Evolutionary conservation across 2,113 vertebrate species (phyloP).

Genomic region (Chaetodon auriga): DNA sequence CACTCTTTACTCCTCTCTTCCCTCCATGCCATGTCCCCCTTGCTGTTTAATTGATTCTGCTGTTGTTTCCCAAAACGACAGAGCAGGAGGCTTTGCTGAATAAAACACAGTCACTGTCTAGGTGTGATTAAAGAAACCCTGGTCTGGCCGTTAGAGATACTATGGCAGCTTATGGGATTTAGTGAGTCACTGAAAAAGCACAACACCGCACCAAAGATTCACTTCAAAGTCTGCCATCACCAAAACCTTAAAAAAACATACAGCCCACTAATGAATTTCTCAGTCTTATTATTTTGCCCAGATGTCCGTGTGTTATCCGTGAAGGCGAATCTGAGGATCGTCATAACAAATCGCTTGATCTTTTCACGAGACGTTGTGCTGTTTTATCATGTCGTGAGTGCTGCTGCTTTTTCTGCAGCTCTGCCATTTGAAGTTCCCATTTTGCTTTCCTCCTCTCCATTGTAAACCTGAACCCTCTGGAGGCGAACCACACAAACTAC

Average conservation of each 20-base stretch:
- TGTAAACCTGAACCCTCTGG: conserved; percentile 71
- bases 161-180: conserved; percentile 79
- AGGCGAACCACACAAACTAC: conserved; percentile 62
- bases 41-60: conserved; percentile 73
- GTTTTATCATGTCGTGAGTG: conserved; percentile 26
- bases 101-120: conserved; percentile 76
- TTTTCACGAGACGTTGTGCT: conserved; percentile 22
- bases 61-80: conserved; percentile 69
- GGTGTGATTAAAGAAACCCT: conserved; percentile 79
- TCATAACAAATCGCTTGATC: conserved; percentile 45
- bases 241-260: conserved; percentile 65
- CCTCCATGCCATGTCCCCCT: conserved; percentile 50
- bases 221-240: conserved; percentile 74
- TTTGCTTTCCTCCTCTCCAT: conserved; percentile 57
- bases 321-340: conserved; percentile 44
- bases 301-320: conserved; percentile 38
- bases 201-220: conserved; percentile 59
- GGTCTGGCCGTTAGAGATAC: conserved; percentile 82
- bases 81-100: conserved; percentile 68
- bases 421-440: conserved; percentile 53
- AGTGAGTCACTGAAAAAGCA: conserved; percentile 68
- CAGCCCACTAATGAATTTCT: conserved; percentile 59
- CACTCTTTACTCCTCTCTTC: conserved; percentile 46
- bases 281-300: conserved; percentile 26
- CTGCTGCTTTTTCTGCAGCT: conserved; percentile 42